Percentiles rank a stretch among this genome's conserved stretches.
Conservation (phyloP, 2,113 vertebrate genomes). For the Ceuthmochares aereus region DNA sequence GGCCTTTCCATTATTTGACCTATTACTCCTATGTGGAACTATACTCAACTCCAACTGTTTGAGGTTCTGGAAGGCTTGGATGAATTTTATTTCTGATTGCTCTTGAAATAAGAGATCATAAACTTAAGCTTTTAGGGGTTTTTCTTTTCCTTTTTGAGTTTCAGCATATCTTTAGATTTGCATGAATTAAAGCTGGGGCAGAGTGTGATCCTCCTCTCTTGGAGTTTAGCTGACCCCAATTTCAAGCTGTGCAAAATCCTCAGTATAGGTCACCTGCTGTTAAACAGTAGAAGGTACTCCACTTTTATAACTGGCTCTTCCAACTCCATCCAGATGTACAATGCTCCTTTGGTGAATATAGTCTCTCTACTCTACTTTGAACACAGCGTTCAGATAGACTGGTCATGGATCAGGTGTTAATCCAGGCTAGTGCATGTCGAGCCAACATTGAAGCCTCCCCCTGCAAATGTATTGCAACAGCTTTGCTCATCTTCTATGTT, state of each 20-base stretch:
- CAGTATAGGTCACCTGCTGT: not conserved
- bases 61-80: not conserved
- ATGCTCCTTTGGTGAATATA: not conserved
- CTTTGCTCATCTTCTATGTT: not conserved
- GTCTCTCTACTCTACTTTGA: not conserved
- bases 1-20: not conserved
- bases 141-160: not conserved
- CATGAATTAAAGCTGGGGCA: not conserved
- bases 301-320: not conserved
- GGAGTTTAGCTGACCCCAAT: not conserved
- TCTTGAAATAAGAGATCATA: not conserved
- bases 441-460: not conserved
- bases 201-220: not conserved
- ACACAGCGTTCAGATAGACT: not conserved
- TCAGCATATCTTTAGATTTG: not conserved
- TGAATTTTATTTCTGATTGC: not conserved
- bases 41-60: not conserved
- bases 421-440: not conserved
- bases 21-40: not conserved
- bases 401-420: not conserved
- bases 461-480: not conserved
- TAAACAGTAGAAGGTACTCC: not conserved
- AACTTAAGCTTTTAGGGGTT: not conserved
- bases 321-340: not conserved
- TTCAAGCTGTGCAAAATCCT: not conserved